These are phyloP conservation scores for Patella depressa DNA, from an alignment of 2,888 invertebrate species.

Conservation along the genomic window DNA sequence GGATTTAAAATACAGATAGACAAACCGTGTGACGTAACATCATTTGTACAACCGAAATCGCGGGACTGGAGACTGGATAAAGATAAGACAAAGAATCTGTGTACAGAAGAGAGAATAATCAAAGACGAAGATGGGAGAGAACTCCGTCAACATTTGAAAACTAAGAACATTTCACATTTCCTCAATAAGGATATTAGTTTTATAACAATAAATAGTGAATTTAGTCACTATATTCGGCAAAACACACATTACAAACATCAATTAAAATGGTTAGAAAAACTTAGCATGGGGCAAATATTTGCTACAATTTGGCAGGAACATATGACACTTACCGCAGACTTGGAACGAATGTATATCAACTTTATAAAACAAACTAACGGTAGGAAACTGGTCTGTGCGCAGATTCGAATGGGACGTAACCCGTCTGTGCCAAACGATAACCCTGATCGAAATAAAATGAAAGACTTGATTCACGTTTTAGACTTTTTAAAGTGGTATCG, in stretches of 20 bases:
- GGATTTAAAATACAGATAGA: slow-evolving; percentile 33
- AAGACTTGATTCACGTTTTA: slow-evolving; percentile 37
- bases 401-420: slow-evolving; percentile 41
- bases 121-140: slow-evolving; percentile 9
- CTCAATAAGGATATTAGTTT: slow-evolving; percentile 11
- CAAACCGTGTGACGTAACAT: slow-evolving; percentile 29
- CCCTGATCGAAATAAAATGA: slow-evolving; percentile 34
- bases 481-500: slow-evolving; percentile 35
- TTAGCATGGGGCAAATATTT: slow-evolving; percentile 22
- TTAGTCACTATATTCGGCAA: slow-evolving; percentile 17
- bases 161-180: slow-evolving; percentile 7
- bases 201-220: slow-evolving; percentile 25
- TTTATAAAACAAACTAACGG: slow-evolving; percentile 2
- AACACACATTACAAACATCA: slow-evolving; percentile 9
- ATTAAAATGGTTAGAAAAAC: slow-evolving; percentile 17
- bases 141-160: neutral
- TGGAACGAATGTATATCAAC: neutral
- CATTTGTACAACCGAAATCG: slow-evolving; percentile 23
- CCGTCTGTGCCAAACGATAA: slow-evolving; percentile 42
- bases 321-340: slow-evolving; percentile 8
- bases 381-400: slow-evolving; percentile 41
- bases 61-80: slow-evolving; percentile 13
- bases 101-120: neutral
- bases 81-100: neutral
- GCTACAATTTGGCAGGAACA: slow-evolving; percentile 3